Evolutionary conservation across 2,888 invertebrate genomes (phyloP).

Genomic region (Heliothis peltigera): DNA sequence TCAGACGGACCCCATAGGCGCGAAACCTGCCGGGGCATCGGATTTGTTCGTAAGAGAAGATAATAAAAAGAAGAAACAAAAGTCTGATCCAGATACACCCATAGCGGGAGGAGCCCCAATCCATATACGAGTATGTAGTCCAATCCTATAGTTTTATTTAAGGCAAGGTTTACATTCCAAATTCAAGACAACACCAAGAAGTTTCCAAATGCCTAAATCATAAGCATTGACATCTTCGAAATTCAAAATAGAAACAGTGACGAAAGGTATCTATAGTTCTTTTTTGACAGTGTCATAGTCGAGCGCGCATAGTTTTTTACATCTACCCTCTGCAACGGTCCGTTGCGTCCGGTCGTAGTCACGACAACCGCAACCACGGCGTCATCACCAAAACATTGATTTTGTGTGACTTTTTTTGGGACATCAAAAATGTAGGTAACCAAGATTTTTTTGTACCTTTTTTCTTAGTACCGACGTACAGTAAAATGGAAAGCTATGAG

Average conservation of each 20-base stretch:
- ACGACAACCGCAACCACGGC: constrained; percentile 75
- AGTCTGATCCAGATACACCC: too few relatives aligned
- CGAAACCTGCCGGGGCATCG: too few relatives aligned
- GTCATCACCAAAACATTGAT: constrained; percentile 57
- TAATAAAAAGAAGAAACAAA: too few relatives aligned
- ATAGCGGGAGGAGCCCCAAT: too few relatives aligned
- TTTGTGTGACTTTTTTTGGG: constrained; percentile 60
- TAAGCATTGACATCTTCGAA: constrained; percentile 31
- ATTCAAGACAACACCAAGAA: not conserved
- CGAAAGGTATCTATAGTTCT: constrained; percentile 49
- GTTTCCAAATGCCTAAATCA: constrained; percentile 4
- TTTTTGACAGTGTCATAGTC: constrained; percentile 72
- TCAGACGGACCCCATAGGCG: too few relatives aligned
- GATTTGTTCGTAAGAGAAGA: too few relatives aligned
- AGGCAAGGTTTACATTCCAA: too few relatives aligned
- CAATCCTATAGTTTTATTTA: too few relatives aligned
- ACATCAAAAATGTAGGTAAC: constrained; percentile 39
- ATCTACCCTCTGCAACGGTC: constrained; percentile 79
- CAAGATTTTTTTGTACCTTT: constrained; percentile 49
- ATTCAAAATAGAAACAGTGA: constrained; percentile 48
- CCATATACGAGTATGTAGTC: too few relatives aligned
- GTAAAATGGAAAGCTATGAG: constrained; percentile 3
- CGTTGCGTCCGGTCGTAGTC: constrained; percentile 75
- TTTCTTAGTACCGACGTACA: not conserved
- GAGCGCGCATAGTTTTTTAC: constrained; percentile 82